phyloP scores from a whole-genome alignment of 30 jellyfish, hydroid and myxozoan species.

The Sanderia malayensis region DNA sequence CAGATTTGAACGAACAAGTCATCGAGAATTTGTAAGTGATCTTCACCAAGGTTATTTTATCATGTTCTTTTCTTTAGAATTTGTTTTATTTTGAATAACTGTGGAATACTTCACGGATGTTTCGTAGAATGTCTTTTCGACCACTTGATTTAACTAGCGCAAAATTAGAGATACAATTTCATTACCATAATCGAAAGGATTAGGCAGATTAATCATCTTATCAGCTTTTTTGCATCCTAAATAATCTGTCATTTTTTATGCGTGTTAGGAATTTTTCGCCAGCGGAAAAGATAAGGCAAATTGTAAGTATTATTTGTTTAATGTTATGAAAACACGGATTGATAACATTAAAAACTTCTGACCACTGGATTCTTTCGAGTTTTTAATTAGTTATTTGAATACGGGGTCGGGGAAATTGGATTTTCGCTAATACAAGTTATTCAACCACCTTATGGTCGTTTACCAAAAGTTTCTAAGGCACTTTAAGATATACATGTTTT shows the following conservation, averaged over 20 bases:
- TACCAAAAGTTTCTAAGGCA: too few species aligned
- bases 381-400: background rate
- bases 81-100: too few species aligned
- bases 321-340: background rate
- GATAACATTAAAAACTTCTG: background rate
- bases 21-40: background rate
- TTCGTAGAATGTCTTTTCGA: too few species aligned
- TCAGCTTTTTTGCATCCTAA: background rate
- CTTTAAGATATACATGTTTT: too few species aligned
- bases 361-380: background rate
- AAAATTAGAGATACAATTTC: too few species aligned
- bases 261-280: constrained; percentile 56
- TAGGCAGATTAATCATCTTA: background rate
- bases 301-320: constrained; percentile 40
- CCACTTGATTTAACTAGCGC: too few species aligned
- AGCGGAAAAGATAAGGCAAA: constrained; percentile 65
- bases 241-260: background rate
- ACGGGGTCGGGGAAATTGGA: background rate
- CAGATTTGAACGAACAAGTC: background rate
- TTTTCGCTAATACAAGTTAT: too few species aligned
- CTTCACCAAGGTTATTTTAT: too few species aligned
- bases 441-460: too few species aligned
- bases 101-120: too few species aligned
- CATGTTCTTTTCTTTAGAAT: too few species aligned
- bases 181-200: too few species aligned